A percentile compares a stretch with the other conserved stretches of the same genome.
Conservation (phyloP, 2,113 vertebrate species). For the Leptobrachium ailaonicum region DNA sequence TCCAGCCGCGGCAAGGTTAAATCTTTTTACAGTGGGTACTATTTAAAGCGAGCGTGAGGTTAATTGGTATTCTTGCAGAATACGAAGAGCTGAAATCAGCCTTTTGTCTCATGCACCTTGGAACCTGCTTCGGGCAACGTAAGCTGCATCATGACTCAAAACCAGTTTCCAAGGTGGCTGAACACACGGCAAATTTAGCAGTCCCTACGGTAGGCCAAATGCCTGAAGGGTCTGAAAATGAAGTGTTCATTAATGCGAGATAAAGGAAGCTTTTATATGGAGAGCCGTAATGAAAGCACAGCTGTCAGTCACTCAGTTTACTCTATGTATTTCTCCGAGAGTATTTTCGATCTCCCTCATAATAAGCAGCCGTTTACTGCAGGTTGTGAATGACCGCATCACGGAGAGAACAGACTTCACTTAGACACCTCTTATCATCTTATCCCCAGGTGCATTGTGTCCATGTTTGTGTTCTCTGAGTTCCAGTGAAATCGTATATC, state of each 20-base stretch:
- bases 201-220: not conserved
- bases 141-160: conserved; percentile 8
- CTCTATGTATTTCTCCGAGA: not conserved
- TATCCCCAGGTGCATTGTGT: too few species aligned
- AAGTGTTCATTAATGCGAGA: conserved; percentile 29
- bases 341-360: not conserved
- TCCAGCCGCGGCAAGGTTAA: not conserved
- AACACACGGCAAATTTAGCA: conserved; percentile 22
- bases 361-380: not conserved
- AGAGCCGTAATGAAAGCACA: not conserved
- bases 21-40: not conserved
- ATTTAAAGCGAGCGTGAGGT: not conserved
- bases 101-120: not conserved
- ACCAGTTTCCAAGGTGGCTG: conserved; percentile 22
- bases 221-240: not conserved
- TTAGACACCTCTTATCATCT: too few species aligned
- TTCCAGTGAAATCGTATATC: too few species aligned
- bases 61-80: conserved; percentile 16
- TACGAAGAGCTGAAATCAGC: not conserved
- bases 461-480: too few species aligned
- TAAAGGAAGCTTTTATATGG: conserved; percentile 24
- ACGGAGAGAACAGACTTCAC: too few species aligned
- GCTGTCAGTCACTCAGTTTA: conserved; percentile 3
- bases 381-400: not conserved
- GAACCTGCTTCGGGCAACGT: not conserved